Base-by-base conservation (phyloP, 2,113 vertebrate genomes). In the Tretioscincus oriximinensis region DNA sequence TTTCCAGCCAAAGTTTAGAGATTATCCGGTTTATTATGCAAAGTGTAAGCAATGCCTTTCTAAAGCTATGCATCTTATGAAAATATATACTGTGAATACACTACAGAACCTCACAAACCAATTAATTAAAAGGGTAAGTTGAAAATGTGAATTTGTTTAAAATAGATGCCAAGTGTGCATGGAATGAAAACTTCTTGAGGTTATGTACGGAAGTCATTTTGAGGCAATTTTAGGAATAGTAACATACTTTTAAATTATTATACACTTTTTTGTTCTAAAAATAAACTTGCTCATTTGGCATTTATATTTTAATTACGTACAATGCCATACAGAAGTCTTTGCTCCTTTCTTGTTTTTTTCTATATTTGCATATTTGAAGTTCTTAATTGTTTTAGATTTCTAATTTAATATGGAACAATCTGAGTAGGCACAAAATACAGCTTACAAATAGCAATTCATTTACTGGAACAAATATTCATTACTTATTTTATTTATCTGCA, bases 41-140 rank as follows among this genome's bases (percentile, higher is more conserved):
- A 99, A 99, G 87, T 98, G 98, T 93, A 98, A 97, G 84, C 98
- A 98, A 86, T 99, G 98, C 93, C 97, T 99, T 88, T 98, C 97
- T 78, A 98, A 97, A 97, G 98, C 97, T 90, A 96, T 99, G 95
- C 97, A 98, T 84, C 97, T 99, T 81, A 98, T 99, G 95, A 99
- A 97, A 94, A 96, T 93, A 3, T 96, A 98, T 89, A 97, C 96
- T 88, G 97, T 99, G 88, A 98, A 97, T 89, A 98, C 96, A 49
- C 93, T 99, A 80, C 97, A 99, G 84, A 97, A 97, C 90, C 97
- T 99, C 85, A 98, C 98, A 66, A 96, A 83, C 88, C 97, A 98
- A 89, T 95, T 99, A 89, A 95, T 96, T 28, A 99, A 97, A 96
- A 95, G 97, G 97, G 98, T 99, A 94, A 94, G 97, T 69, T 79